Evolutionary conservation across 2,113 vertebrate genomes (phyloP).

Genomic region (Herpailurus yagouaroundi): DNA sequence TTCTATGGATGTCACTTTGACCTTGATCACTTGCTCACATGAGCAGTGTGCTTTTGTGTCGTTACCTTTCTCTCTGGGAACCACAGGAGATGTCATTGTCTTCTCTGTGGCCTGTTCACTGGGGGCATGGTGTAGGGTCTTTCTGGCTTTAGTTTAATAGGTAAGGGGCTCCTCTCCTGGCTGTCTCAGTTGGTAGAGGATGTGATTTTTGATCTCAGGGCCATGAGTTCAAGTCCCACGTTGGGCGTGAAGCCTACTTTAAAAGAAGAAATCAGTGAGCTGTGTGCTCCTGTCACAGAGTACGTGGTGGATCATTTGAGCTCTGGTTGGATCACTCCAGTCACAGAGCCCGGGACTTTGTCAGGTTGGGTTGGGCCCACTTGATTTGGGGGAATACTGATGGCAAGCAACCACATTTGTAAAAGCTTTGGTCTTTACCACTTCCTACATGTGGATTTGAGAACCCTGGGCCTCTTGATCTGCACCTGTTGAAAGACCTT

Average conservation of each 20-base stretch:
- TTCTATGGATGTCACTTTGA: neutral
- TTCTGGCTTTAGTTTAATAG: neutral
- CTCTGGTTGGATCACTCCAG: neutral
- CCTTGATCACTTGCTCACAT: neutral
- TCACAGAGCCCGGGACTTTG: neutral
- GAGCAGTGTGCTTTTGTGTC: neutral
- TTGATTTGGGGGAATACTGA: neutral
- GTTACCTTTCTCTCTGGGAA: neutral
- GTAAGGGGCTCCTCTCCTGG: neutral
- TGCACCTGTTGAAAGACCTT: neutral
- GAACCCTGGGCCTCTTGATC: neutral
- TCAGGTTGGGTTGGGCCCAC: neutral
- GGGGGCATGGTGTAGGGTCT: neutral
- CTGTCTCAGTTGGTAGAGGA: neutral
- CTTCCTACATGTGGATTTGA: neutral
- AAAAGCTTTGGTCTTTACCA: neutral
- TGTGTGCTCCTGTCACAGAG: neutral
- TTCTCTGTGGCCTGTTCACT: neutral
- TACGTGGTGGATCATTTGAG: neutral
- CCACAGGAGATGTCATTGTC: neutral
- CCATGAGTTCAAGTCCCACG: neutral
- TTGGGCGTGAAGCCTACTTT: neutral
- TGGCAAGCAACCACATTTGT: neutral
- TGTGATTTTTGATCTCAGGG: neutral
- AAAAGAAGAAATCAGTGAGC: neutral